Base-by-base conservation (phyloP, 2,888 invertebrate species). In the Omphaloscelis lunosa region DNA sequence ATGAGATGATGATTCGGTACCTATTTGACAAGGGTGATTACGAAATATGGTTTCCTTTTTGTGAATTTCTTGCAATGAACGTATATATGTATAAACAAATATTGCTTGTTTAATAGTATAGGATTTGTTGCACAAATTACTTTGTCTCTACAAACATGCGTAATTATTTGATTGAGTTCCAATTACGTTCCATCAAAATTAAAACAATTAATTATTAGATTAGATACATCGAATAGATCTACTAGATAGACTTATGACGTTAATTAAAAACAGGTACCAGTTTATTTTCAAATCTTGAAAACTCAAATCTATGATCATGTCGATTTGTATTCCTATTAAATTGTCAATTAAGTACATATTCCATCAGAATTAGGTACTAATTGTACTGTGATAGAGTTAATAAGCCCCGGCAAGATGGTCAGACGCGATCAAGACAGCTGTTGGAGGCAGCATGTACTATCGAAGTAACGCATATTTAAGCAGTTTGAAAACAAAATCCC, bases 261-360 rank as follows among this genome's bases (percentile, higher is more conserved):
- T 79, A 61, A 77, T 79, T 77, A 62, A 45, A 67, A 79, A 79
- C 69, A 20, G 67, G 58, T 75, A 45, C 34, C 27, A 48, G 63
- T 65, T 77, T 75, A 20, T 77, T 66, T 67, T 48, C 6, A 56
- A 63, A 61, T 62, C 48, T 56, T 39, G n/a, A 39, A 39, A 59
- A 59, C n/a, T n/a, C 17, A 34, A 29, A 66, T 15, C 23, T 23
- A 34, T 23, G 67, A 29, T 51, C 45, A 48, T 74, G 17, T 73
- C 48, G 23, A 23, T 74, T 58, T 12, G 23, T 74, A 74, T 51
- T 58, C n/a, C 34, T 73, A 58, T 29, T n/a, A n/a, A 29, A 23
- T 27, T 4, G 6, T 45, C 27, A 70, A 51, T 69, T 27, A 39
- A 12, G 4, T 48, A n/a, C n/a, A 2, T 41, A 48, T 39, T 27